These are phyloP conservation scores for Brachyhypopomus gauderio DNA, from an alignment of 2,113 vertebrate genomes.

Conservation along the genomic window DNA sequence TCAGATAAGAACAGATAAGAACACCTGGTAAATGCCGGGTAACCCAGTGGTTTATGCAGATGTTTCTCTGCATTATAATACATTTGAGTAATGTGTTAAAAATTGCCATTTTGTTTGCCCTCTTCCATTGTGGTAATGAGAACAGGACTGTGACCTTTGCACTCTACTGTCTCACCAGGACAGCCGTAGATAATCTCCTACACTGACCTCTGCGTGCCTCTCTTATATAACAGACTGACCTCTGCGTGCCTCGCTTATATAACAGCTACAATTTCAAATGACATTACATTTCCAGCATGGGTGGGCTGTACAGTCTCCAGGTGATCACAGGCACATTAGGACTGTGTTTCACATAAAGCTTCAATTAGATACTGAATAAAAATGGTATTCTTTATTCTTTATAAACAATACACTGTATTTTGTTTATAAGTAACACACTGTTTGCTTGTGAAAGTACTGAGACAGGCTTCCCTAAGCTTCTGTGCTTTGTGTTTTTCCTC, in stretches of 20 bases:
- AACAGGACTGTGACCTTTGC: slow-evolving; percentile 35
- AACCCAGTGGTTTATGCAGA: neutral
- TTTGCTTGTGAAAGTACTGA: too few relatives aligned
- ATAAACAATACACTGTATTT: too few relatives aligned
- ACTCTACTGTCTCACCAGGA: neutral
- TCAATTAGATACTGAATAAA: too few relatives aligned
- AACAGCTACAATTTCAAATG: neutral
- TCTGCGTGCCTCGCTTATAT: neutral
- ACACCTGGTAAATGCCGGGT: too few relatives aligned
- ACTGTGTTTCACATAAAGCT: too few relatives aligned
- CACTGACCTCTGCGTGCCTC: neutral
- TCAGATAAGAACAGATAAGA: too few relatives aligned
- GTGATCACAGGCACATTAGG: neutral
- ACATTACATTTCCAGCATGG: neutral
- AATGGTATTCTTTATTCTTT: too few relatives aligned
- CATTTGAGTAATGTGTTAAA: neutral
- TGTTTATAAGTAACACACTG: too few relatives aligned
- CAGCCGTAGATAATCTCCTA: neutral
- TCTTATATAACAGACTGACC: neutral
- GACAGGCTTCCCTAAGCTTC: neutral
- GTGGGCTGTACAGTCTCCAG: neutral
- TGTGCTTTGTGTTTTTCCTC: neutral
- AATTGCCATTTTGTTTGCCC: slow-evolving; percentile 8
- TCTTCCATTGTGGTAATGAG: slow-evolving; percentile 32
- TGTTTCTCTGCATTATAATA: neutral